Conservation (phyloP, 2,888 invertebrate species). For the Dryadula phaetusa region DNA sequence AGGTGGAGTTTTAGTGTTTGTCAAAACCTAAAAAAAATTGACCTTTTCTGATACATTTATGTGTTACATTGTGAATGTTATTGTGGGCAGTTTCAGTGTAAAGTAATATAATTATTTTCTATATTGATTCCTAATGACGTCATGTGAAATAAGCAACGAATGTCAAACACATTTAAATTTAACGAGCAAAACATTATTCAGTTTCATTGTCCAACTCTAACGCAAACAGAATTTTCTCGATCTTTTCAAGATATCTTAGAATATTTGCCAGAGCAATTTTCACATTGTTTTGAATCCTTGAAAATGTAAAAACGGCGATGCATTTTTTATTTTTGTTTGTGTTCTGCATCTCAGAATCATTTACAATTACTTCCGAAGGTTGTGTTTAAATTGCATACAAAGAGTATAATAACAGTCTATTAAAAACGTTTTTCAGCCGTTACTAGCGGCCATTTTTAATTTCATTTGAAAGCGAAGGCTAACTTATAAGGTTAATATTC, state of each 20-base stretch:
- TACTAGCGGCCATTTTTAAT: constrained; percentile 23
- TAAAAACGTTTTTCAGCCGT: constrained; percentile 37
- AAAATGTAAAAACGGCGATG: constrained; percentile 10
- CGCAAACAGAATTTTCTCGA: constrained; percentile 9
- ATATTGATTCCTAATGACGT: not conserved
- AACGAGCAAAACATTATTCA: not conserved
- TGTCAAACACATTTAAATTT: not conserved
- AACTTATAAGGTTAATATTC: constrained; percentile 12
- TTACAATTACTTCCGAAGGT: constrained; percentile 43
- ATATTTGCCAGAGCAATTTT: constrained; percentile 5
- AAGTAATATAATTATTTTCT: no score
- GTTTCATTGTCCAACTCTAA: not conserved
- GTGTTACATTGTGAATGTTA: no score
- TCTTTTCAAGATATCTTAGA: constrained; percentile 2
- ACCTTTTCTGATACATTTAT: not conserved
- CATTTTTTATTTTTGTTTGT: constrained; percentile 3
- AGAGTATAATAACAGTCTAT: constrained; percentile 36
- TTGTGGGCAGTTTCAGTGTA: no score
- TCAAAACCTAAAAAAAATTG: not conserved
- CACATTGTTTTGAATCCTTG: constrained; percentile 7
- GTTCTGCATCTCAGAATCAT: constrained; percentile 27
- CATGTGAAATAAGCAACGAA: not conserved
- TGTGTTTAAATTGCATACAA: constrained; percentile 40
- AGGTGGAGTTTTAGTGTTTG: constrained; percentile 14
- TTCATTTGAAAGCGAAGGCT: constrained; percentile 37